Base-by-base conservation (phyloP, 2,888 invertebrate genomes). In the Agapetus fuscipes region DNA sequence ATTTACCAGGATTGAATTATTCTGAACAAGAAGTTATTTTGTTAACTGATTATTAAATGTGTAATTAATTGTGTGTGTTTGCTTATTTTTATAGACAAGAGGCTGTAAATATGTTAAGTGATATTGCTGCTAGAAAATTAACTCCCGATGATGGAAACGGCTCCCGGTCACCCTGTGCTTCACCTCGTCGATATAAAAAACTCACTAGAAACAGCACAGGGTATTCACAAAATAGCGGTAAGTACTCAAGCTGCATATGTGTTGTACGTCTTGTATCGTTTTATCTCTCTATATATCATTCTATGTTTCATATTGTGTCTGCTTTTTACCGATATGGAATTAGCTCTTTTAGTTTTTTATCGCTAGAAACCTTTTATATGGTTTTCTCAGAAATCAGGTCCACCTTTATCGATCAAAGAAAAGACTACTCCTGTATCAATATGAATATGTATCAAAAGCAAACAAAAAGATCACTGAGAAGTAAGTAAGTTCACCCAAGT, bases 51-150 rank as follows among this genome's bases (percentile, higher is more conserved):
- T n/a, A n/a, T n/a, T n/a, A n/a, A n/a, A n/a, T n/a, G n/a, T n/a
- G n/a, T n/a, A n/a, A n/a, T n/a, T n/a, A n/a, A 26, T 13, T 16
- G 6, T 14, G 26, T 16, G 29, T 13, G 17, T 12, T 17, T 37
- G 25, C 36, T 24, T 27, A 31, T 38, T 31, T 41, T 56, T 57
- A 11, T 56, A 81, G 84, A 57, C 78, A 85, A 65, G 87, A 88
- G 70, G 88, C 88, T 39, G 78, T 85, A 41, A 85, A 87, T 51
- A 83, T 87, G 82, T 65, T 88, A 34, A 83, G 81, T 56, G 87
- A 87, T 60, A 66, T 87, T 52, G 84, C 86, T 2, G 80, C 82
- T 25, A 72, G 83, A 28, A 80, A 85, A 49, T 69, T 83, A 48
- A 76, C 80, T 6, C 80, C 81, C 3, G 76, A 76, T 51, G 62